A percentile compares a stretch with the other conserved stretches of the same genome.
These are phyloP conservation scores for Pseudomyrmex cubaensis DNA, from an alignment of 1,140 invertebrate species.

Conservation along the genomic window DNA sequence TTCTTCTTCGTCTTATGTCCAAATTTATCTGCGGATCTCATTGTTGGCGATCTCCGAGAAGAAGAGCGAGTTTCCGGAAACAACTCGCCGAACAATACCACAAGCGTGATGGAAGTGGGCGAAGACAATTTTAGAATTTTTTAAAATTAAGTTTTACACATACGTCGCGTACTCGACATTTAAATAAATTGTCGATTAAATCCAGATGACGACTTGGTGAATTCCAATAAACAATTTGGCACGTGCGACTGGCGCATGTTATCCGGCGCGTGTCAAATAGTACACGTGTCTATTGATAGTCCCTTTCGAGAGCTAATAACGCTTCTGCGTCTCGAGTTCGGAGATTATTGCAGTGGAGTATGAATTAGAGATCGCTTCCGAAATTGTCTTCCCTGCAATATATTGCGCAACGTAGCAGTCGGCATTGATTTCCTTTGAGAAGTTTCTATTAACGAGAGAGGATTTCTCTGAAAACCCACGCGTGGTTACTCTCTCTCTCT, in stretches of 20 bases:
- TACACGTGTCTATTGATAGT: slow-evolving; percentile 13
- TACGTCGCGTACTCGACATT: no score
- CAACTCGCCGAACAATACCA: not conserved
- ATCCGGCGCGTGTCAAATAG: not conserved
- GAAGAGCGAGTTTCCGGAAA: not conserved
- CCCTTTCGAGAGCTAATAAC: not conserved
- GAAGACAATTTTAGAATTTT: not conserved
- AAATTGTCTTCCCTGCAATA: slow-evolving; percentile 8
- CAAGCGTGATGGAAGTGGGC: not conserved
- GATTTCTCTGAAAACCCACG: slow-evolving; percentile 18
- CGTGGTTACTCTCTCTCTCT: not conserved
- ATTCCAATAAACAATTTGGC: no score
- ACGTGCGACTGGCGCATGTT: slow-evolving; percentile 5
- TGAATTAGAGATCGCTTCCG: slow-evolving; percentile 12
- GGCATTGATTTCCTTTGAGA: not conserved
- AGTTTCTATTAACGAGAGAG: slow-evolving; percentile 5
- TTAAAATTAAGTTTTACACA: no score
- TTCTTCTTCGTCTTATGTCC: slow-evolving; percentile 12
- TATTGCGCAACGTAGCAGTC: not conserved
- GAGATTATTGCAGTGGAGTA: slow-evolving; percentile 21
- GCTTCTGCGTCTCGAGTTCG: not conserved
- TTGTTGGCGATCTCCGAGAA: slow-evolving; percentile 15
- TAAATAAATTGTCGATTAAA: no score
- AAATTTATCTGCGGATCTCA: slow-evolving; percentile 40
- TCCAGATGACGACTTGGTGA: no score